phyloP scores from a whole-genome alignment of 2,888 invertebrate species.

The Gymnoscelis rufifasciata region DNA sequence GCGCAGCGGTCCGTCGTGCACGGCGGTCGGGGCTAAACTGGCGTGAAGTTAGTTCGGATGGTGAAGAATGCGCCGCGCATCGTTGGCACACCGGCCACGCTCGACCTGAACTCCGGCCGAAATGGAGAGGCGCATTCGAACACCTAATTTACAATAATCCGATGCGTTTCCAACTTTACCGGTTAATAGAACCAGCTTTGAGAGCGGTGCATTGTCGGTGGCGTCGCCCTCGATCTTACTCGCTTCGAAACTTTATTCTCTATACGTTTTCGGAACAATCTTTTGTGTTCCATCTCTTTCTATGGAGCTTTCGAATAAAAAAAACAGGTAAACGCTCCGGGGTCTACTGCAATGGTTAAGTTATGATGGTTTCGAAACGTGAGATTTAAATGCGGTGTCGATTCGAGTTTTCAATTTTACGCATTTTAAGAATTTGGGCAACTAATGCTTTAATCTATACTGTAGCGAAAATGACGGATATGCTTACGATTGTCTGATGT shows the following conservation, averaged over 20 bases:
- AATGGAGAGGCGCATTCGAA: slow-evolving; percentile 52
- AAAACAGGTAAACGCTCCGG: slow-evolving; percentile 68
- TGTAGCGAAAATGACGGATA: slow-evolving; percentile 24
- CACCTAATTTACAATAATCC: slow-evolving; percentile 50
- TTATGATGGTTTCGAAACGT: slow-evolving; percentile 38
- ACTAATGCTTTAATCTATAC: slow-evolving; percentile 21
- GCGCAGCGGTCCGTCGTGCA: slow-evolving; percentile 55
- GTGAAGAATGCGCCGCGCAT: slow-evolving; percentile 77
- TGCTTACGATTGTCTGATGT: slow-evolving; percentile 11
- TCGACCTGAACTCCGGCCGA: slow-evolving; percentile 57
- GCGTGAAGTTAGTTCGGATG: slow-evolving; percentile 70
- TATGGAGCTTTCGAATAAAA: slow-evolving; percentile 49
- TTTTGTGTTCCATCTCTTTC: slow-evolving; percentile 55
- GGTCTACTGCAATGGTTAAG: slow-evolving; percentile 47
- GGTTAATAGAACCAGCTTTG: slow-evolving; percentile 73
- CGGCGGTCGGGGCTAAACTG: slow-evolving; percentile 66
- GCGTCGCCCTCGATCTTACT: slow-evolving; percentile 70
- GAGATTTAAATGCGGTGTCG: slow-evolving; percentile 43
- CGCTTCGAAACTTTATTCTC: slow-evolving; percentile 58
- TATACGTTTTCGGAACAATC: slow-evolving; percentile 63
- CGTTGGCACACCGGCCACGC: slow-evolving; percentile 73
- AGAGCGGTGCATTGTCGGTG: slow-evolving; percentile 73
- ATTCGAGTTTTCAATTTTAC: slow-evolving; percentile 44
- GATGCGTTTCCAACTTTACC: slow-evolving; percentile 45
- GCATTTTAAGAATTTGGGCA: slow-evolving; percentile 42